phyloP scores from a whole-genome alignment of 2,113 vertebrate species.

The Istiophorus platypterus region DNA sequence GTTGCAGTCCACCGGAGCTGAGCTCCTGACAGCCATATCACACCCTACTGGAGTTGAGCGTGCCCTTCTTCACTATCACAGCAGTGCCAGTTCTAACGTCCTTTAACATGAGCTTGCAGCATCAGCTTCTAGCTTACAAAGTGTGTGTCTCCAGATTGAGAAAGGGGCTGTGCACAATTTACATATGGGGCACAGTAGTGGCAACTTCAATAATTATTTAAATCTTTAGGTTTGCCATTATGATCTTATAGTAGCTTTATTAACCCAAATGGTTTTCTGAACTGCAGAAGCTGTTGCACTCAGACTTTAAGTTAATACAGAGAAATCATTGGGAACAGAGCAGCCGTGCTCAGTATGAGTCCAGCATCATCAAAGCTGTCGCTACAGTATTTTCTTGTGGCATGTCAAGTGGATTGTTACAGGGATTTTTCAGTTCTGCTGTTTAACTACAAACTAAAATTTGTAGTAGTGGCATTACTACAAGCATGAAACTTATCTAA shows the following conservation, averaged over 20 bases:
- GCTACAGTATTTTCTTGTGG: neutral
- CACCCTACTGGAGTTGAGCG: neutral
- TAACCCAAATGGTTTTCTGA: neutral
- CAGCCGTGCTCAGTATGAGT: neutral
- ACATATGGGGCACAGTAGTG: neutral
- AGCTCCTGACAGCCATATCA: neutral
- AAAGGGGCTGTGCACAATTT: no score
- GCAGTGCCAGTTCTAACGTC: neutral
- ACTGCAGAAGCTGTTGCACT: neutral
- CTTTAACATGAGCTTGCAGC: no score
- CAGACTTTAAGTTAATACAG: neutral
- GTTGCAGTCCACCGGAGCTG: no score
- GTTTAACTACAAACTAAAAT: neutral
- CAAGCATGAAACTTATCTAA: neutral
- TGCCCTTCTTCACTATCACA: neutral
- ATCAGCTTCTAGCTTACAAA: no score
- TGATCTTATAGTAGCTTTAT: neutral
- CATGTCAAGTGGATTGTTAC: neutral
- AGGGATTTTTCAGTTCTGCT: neutral
- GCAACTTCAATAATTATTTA: neutral
- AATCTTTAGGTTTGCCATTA: neutral
- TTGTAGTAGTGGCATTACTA: neutral
- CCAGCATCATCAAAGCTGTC: neutral
- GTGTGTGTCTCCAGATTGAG: no score
- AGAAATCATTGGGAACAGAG: neutral